These are phyloP conservation scores for Hymenochirus boettgeri DNA, from an alignment of 2,113 vertebrate species.

Conservation along the genomic window DNA sequence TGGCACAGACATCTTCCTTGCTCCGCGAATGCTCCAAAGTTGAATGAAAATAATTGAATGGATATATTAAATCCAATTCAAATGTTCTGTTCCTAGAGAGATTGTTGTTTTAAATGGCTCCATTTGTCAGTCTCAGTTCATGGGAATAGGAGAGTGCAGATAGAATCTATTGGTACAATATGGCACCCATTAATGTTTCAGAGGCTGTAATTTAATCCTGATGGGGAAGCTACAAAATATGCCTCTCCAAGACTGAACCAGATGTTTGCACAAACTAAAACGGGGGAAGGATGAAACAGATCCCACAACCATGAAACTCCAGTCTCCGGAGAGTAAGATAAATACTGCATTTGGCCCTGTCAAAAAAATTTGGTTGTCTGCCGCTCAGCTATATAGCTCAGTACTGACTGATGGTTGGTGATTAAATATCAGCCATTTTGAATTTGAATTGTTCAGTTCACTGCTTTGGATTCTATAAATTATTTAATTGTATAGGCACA, in stretches of 20 bases:
- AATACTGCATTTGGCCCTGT: conserved; percentile 30
- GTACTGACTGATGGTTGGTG: background rate
- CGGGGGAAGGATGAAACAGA: conserved; percentile 52
- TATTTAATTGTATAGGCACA: background rate
- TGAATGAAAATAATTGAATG: conserved; percentile 24
- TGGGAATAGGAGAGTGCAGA: conserved; percentile 55
- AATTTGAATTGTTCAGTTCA: background rate
- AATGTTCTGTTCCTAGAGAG: conserved; percentile 27
- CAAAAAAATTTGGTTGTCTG: conserved; percentile 30
- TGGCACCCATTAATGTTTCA: conserved; percentile 61
- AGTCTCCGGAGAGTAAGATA: conserved; percentile 49
- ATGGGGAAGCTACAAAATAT: conserved; percentile 64
- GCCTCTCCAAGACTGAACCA: conserved; percentile 66
- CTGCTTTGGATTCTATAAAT: background rate
- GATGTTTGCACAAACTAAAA: conserved; percentile 61
- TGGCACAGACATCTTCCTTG: background rate
- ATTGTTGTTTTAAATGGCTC: conserved; percentile 37
- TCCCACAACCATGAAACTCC: conserved; percentile 49
- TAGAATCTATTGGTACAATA: conserved; percentile 64
- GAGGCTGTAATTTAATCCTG: conserved; percentile 68
- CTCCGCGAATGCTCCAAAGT: conserved; percentile 1
- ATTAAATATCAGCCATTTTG: conserved; percentile 16
- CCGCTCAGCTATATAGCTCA: conserved; percentile 13
- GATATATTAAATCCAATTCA: conserved; percentile 26
- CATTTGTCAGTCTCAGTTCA: conserved; percentile 63